Evolutionary conservation across 2,888 invertebrate species (phyloP), one percentile per base, ranked within the genome.

Genomic region (Vannuccia rotundouncinata): DNA sequence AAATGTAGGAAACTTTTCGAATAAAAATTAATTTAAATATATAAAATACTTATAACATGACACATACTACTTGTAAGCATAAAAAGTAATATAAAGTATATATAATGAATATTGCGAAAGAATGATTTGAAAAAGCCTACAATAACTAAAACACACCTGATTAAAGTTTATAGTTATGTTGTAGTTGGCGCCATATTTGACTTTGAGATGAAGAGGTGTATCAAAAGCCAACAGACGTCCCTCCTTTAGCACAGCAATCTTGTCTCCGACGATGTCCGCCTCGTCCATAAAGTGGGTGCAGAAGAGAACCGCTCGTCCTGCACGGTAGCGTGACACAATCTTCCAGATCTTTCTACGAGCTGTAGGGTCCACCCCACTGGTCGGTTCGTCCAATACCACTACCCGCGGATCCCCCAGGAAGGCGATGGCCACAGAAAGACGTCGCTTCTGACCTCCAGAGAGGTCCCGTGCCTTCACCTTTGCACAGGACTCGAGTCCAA

Each of bases 291-390:
- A 84, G 81, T 85, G 85, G 25, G 85, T 85, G 0, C 85, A 85
- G 28, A 85, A 81, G 13, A 85, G 80, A 74, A 85, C 84, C 5
- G 85, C 85, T 80, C 85, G 80, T 10, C 81, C 82, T 0, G 76
- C 1, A 29, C 84, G 83, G 78, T 84, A 84, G 31, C 82, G 80
- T 10, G 84, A 81, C 27, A 85, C 84, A 5, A 85, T 80, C 77
- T 85, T 84, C 85, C 85, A 85, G 45, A 85, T 86, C 59, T 82
- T 82, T 76, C 86, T 79, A 28, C 86, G 79, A 1, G 93, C 93
- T 81, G 92, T 92, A 0, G 93, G 86, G 82, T 85, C 85, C 59
- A 85, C 85, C 0, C 82, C 83, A 27, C 81, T 82, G 27, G 83
- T 82, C n/a, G 83, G 83, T 66, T 85, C 85, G 77, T 85, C 85